These are phyloP conservation scores for Vireo altiloquus DNA, from an alignment of 2,113 vertebrate genomes.

Conservation along the genomic window DNA sequence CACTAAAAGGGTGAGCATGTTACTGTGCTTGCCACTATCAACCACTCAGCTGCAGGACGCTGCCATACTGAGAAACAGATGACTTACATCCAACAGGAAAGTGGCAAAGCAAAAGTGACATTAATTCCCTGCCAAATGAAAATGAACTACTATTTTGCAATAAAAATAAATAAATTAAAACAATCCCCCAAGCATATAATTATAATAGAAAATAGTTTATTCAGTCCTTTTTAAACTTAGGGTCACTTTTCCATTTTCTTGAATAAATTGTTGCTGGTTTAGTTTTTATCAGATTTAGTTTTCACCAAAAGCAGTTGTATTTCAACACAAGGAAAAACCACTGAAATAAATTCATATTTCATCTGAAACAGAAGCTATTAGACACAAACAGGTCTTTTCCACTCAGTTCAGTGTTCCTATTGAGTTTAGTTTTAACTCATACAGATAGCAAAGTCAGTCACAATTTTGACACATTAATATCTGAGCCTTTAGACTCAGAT, in stretches of 20 bases:
- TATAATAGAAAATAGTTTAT: neutral
- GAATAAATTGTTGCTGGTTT: neutral
- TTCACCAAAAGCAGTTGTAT: neutral
- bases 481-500: neutral
- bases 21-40: constrained; percentile 59
- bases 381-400: neutral
- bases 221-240: neutral
- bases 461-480: neutral
- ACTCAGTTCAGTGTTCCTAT: neutral
- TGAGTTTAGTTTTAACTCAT: neutral
- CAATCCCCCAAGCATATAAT: constrained; percentile 2
- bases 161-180: constrained; percentile 30
- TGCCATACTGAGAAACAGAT: constrained; percentile 62
- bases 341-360: neutral
- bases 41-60: constrained; percentile 58
- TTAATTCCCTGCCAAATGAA: constrained; percentile 63
- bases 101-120: constrained; percentile 59
- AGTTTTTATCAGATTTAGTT: neutral
- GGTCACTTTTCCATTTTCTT: neutral
- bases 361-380: neutral
- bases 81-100: constrained; percentile 58
- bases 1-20: constrained; percentile 59
- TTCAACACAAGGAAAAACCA: neutral
- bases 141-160: constrained; percentile 45
- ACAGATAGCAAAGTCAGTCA: neutral